Evolutionary conservation across 92 coral and sea anemone species (phyloP).

Genomic region (Pocillopora meandrina): DNA sequence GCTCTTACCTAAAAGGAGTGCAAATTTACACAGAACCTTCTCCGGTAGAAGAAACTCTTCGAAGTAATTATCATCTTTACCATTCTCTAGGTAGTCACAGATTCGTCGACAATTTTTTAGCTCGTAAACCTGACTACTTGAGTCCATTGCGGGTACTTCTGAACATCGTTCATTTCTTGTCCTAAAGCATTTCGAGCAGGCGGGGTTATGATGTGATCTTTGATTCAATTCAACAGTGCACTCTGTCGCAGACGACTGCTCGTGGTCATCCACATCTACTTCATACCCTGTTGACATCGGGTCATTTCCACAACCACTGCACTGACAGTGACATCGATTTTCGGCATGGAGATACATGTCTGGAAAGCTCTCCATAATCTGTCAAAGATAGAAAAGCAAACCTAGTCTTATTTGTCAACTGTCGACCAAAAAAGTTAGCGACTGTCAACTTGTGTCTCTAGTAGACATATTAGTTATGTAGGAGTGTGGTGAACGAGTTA

Average conservation of each 20-base stretch:
- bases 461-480: too few relatives aligned
- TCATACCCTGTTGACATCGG: not conserved
- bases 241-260: not conserved
- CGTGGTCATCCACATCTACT: not conserved
- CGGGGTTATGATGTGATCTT: not conserved
- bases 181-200: conserved; percentile 4
- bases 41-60: conserved; percentile 74
- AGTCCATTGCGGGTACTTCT: too few relatives aligned
- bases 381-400: not conserved
- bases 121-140: not conserved
- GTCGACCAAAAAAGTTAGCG: not conserved
- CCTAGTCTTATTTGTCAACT: not conserved
- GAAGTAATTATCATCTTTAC: conserved; percentile 44
- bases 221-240: not conserved
- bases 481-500: too few relatives aligned
- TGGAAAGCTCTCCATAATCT: conserved; percentile 39
- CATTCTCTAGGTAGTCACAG: conserved; percentile 60
- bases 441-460: not conserved
- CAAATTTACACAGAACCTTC: conserved; percentile 77
- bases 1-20: conserved; percentile 86
- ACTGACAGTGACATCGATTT: not conserved
- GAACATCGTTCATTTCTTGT: not conserved
- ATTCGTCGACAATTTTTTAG: not conserved
- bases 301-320: not conserved
- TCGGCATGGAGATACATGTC: too few relatives aligned